Evolutionary conservation across 2,797 vertebrate genomes (phyloP), one percentile per base, ranked within the genome.

Genomic region (Enoplosus armatus): DNA sequence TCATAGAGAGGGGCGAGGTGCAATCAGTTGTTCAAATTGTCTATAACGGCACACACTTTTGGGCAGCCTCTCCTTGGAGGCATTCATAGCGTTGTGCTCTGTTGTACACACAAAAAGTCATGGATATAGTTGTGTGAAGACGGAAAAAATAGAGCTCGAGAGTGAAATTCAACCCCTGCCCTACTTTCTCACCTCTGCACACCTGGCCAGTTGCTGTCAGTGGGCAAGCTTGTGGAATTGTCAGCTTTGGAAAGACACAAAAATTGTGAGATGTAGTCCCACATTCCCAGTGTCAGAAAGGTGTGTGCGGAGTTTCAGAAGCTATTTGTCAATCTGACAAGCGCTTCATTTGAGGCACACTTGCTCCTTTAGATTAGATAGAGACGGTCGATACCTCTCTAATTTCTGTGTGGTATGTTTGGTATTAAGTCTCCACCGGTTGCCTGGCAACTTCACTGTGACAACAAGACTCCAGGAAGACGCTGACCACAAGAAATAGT

Each of bases 261-360:
- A 35, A 8, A 37, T 39, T 12, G 37, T 39, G 8, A 5, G 31
- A 9, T 37, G 35, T 37, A 37, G 8, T 31, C 31, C 31, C 33
- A 35, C 33, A 35, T 9, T 37, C 11, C 35, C 35, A 9, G 35
- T 10, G 35, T 37, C 8, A 33, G 31, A 33, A 33, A 33, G 6
- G 31, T 33, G 31, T 33, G 31, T 33, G 35, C 8, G 35, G 35
- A 37, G 35, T 37, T 37, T 37, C 35, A 37, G 9, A 37, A 37
- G 35, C 9, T 4, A 35, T 47, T 74, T 47, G 60, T 64, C 51
- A 20, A 56, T 26, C 39, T 12, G 20, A 64, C 60, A 73, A 43
- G 45, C 35, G 14, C 12, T 41, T 62, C 2, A 7, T 72, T 16
- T 41, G 2, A 41, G 41, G 26, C 18, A 24, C 6, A 3, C 35